These are phyloP conservation scores for Chaetura pelagica DNA, from an alignment of 2,113 vertebrate genomes.

Conservation along the genomic window DNA sequence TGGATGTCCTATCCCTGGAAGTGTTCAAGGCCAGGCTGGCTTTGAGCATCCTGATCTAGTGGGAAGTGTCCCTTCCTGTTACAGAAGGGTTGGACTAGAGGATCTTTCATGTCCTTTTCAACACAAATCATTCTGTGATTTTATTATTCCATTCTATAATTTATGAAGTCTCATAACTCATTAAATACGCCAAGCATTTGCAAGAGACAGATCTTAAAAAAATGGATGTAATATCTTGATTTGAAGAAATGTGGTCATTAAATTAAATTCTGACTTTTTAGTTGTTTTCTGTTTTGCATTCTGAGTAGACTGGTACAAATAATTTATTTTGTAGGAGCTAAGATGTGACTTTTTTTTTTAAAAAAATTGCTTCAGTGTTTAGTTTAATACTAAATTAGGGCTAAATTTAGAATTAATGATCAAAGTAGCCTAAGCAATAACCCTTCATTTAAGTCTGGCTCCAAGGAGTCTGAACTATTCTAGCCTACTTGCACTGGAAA, in stretches of 20 bases:
- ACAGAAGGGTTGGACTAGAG: background rate
- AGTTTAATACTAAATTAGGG: background rate
- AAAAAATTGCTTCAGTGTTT: background rate
- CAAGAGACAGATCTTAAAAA: background rate
- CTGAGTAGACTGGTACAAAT: background rate
- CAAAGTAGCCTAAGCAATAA: background rate
- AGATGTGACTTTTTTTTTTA: background rate
- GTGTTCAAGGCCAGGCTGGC: too few relatives aligned
- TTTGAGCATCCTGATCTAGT: too few relatives aligned
- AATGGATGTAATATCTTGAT: background rate
- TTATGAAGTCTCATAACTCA: background rate
- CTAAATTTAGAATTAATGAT: slow-evolving; percentile 44
- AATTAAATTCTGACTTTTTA: background rate
- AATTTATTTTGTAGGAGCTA: background rate
- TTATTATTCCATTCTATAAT: background rate
- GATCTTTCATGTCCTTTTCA: background rate
- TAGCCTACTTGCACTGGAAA: background rate
- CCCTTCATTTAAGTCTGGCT: slow-evolving; percentile 6
- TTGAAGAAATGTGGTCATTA: background rate
- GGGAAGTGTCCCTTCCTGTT: too few relatives aligned
- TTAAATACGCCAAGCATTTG: background rate
- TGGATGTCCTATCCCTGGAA: too few relatives aligned
- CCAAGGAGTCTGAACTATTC: slow-evolving; percentile 12
- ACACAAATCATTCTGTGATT: background rate
- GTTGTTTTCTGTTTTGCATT: background rate